Conservation (phyloP, 2,888 invertebrate genomes). For the Chaetogeoica ovagalla region DNA sequence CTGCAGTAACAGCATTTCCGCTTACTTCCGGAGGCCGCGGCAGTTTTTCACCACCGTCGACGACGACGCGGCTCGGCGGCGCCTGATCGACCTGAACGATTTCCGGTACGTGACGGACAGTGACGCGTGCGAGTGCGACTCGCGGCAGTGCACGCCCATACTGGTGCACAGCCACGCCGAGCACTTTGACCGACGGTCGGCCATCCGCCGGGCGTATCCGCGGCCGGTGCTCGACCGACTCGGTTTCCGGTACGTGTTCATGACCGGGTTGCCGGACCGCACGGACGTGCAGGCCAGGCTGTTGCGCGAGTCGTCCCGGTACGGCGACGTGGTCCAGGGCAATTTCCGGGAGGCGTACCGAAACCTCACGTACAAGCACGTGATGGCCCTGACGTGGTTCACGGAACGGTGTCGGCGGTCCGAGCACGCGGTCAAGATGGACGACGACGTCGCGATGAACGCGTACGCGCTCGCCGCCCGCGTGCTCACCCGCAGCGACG, state of each 20-base stretch:
- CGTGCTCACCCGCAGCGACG: conserved; percentile 59
- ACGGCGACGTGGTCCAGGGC: conserved; percentile 75
- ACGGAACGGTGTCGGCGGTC: conserved; percentile 66
- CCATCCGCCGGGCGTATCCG: conserved; percentile 20
- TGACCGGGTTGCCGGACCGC: conserved; percentile 10
- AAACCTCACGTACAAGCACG: conserved; percentile 80
- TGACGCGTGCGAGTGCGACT: conserved; percentile 4
- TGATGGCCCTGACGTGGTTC: conserved; percentile 80
- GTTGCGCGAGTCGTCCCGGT: conserved; percentile 66
- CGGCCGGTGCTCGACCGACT: conserved; percentile 3
- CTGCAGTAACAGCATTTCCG: background rate
- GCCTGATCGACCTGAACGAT: background rate
- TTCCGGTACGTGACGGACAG: conserved; percentile 16
- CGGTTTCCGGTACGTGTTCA: conserved; percentile 29
- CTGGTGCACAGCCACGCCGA: conserved; percentile 36
- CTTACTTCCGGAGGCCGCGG: background rate
- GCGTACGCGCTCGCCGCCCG: conserved; percentile 64
- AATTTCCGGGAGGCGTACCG: conserved; percentile 76
- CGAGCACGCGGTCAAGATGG: conserved; percentile 75
- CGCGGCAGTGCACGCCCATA: background rate
- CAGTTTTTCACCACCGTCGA: too few species aligned
- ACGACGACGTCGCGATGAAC: conserved; percentile 78
- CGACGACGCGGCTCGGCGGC: background rate
- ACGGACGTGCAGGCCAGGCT: conserved; percentile 58
- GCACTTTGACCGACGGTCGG: conserved; percentile 9